Conservation (phyloP, 2,888 invertebrate species). For the Chloroclystis v-ata region DNA sequence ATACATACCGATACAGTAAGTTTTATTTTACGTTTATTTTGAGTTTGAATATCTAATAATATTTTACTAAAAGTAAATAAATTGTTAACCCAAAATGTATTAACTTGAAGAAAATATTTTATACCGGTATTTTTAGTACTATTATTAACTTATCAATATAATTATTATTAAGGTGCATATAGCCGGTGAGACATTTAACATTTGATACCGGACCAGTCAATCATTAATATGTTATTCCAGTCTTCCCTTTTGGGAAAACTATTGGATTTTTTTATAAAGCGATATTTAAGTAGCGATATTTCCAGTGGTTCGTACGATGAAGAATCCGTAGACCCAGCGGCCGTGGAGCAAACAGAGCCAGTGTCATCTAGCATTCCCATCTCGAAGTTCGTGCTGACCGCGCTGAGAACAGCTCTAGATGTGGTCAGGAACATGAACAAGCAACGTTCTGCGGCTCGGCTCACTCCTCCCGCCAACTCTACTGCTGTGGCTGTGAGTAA, state of each 20-base stretch:
- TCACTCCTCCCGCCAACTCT: conserved; percentile 12
- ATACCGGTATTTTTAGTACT: too few species aligned
- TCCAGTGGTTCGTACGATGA: conserved; percentile 39
- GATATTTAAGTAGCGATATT: too few species aligned
- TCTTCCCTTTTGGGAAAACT: too few species aligned
- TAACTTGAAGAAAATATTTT: too few species aligned
- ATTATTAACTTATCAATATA: too few species aligned
- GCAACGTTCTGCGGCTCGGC: conserved; percentile 39
- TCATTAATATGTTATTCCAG: too few species aligned
- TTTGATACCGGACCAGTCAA: too few species aligned
- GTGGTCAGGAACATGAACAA: conserved; percentile 67
- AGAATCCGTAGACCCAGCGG: conserved; percentile 34
- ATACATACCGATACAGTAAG: conserved; percentile 68
- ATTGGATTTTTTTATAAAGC: too few species aligned
- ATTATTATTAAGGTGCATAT: too few species aligned
- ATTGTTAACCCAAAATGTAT: too few species aligned
- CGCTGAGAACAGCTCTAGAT: conserved; percentile 65
- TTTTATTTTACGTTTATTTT: conserved; percentile 25
- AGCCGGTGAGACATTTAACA: too few species aligned
- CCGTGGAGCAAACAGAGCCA: conserved; percentile 32
- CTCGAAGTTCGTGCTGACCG: conserved; percentile 63
- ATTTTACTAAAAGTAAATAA: too few species aligned
- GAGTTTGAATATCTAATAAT: neutral
- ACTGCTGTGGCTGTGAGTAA: conserved; percentile 49
- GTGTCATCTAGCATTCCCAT: conserved; percentile 47